Evolutionary conservation across 2,888 invertebrate genomes (phyloP).

Genomic region (Tetragonisca angustula): DNA sequence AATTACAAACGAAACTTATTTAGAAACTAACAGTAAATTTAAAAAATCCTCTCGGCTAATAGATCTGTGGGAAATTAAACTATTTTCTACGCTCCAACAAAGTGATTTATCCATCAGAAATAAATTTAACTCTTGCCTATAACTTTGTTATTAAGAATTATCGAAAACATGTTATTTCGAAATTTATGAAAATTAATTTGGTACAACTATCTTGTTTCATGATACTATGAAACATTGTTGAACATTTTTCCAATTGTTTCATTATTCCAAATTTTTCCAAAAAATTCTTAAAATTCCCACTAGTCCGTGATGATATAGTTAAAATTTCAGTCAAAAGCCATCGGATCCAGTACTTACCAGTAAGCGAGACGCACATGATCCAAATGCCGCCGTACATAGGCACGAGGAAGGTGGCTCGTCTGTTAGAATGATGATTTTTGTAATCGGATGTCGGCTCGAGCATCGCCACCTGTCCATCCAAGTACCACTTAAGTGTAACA

Average conservation of each 20-base stretch:
- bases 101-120: background rate
- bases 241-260: background rate
- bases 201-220: background rate
- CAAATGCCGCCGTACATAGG: conserved; percentile 96
- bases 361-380: conserved; percentile 93
- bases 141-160: too few species aligned
- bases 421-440: conserved; percentile 64
- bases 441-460: conserved; percentile 77
- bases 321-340: background rate
- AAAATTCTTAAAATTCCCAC: background rate
- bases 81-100: background rate
- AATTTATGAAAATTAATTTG: background rate
- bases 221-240: too few species aligned
- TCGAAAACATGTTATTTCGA: background rate
- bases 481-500: conserved; percentile 89
- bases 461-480: conserved; percentile 91
- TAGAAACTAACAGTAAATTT: background rate
- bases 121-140: background rate
- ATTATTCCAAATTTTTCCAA: too few species aligned
- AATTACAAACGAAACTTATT: background rate
- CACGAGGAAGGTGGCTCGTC: conserved; percentile 88
- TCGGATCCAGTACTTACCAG: conserved; percentile 85
- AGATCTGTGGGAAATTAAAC: too few species aligned
- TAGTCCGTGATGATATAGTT: background rate
- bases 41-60: background rate